Base-by-base conservation (phyloP, 2,888 invertebrate species). In the Cepaea hortensis region DNA sequence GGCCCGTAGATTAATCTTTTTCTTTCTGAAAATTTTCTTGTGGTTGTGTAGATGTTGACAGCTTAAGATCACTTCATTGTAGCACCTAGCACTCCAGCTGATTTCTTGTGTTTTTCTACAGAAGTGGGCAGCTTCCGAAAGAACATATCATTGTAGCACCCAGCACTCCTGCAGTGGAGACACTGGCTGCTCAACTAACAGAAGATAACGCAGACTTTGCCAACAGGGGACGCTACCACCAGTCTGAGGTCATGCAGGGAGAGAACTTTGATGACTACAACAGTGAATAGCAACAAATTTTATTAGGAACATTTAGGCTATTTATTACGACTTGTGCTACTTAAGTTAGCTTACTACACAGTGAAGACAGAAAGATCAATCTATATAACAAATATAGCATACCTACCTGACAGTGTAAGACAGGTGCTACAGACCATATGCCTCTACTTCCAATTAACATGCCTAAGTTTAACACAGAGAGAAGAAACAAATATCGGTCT, bases 131-230 rank as follows among this genome's bases (percentile, higher is more conserved):
- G 11, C 85, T 88, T 72, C 91, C 91, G 9, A 91, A 90, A 61
- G 94, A 94, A 86, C 94, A 95, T 89, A 93, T 95, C 68, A 90
- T 95, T 11, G 94, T 95, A 9, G 93, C 94, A 7, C 94, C 95
- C 50, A 91, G 90, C 62, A 93, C 93, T 9, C 94, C 94, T 6
- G 93, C 93, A 85, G 92, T 94, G 86, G 92, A 94, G 96, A 96
- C 98, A 68, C 96, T 96, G 90, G 96, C 97, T 85, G 96, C 98
- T 88, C 97, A 98, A 93, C 95, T 98, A 84, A 99, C 98, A 90
- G 98, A 98, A 93, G 98, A 98, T 93, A 99, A 98, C 95, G 97
- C 97, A 95, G 99, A 99, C 95, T 99, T 98, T 95, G 97, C 98
- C 15, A 97, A 97, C 86, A 96, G 99, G 90, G 96, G 97, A 91